Conservation (phyloP, 2,888 invertebrate species). For the Sussaba pulchella region DNA sequence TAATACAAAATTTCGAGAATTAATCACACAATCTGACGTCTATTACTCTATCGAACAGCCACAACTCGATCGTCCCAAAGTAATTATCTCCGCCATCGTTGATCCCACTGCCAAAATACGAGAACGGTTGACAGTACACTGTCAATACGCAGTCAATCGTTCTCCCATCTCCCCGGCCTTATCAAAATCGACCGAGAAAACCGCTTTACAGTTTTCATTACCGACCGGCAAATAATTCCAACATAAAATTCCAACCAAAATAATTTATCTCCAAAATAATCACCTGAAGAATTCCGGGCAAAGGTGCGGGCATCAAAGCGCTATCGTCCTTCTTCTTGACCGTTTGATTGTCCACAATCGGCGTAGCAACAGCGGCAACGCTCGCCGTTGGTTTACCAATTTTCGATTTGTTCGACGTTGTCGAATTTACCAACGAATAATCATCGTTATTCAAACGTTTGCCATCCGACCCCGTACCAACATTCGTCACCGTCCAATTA, state of each 20-base stretch:
- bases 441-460: slow-evolving; percentile 86
- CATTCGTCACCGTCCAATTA: slow-evolving; percentile 76
- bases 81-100: no score
- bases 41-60: no score
- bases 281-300: slow-evolving; percentile 89
- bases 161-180: no score
- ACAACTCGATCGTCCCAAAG: no score
- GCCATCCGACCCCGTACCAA: slow-evolving; percentile 85
- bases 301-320: slow-evolving; percentile 78
- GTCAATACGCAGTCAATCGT: no score
- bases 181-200: no score
- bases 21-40: no score
- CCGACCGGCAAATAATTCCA: background rate
- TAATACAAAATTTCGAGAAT: no score
- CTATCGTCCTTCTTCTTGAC: slow-evolving; percentile 79
- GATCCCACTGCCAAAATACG: no score
- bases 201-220: background rate
- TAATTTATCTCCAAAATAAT: no score
- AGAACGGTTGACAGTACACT: no score
- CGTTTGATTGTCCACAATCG: slow-evolving; percentile 73
- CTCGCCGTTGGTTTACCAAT: slow-evolving; percentile 79
- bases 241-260: background rate
- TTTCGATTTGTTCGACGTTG: slow-evolving; percentile 70
- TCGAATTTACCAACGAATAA: slow-evolving; percentile 67
- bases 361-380: slow-evolving; percentile 82